These are phyloP conservation scores for Neria commutata DNA, from an alignment of 2,888 invertebrate species.

Conservation along the genomic window DNA sequence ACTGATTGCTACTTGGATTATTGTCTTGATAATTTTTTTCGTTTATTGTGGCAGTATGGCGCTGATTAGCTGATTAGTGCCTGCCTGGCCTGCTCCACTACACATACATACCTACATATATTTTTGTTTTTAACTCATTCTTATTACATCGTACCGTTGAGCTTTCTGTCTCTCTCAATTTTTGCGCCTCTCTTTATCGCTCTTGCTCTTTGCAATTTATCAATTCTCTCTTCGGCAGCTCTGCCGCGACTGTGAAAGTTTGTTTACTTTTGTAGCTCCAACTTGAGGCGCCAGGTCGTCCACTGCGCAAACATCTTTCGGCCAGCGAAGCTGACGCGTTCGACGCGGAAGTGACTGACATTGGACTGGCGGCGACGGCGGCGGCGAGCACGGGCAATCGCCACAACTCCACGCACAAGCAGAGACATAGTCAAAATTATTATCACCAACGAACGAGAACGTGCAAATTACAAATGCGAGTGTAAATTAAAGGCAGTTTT, in stretches of 20 bases:
- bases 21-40: too few species aligned
- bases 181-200: conserved; percentile 13
- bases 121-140: background rate
- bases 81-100: too few species aligned
- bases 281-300: too few species aligned
- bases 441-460: background rate
- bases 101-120: conserved; percentile 29
- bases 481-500: too few species aligned
- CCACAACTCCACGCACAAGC: conserved; percentile 1
- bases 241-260: too few species aligned
- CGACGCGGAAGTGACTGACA: conserved; percentile 50
- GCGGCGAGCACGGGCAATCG: conserved; percentile 19
- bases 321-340: conserved; percentile 50
- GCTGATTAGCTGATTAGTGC: too few species aligned
- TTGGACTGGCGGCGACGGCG: conserved; percentile 46
- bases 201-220: conserved; percentile 8
- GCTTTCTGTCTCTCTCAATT: background rate
- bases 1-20: too few species aligned
- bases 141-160: background rate
- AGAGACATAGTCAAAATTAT: background rate
- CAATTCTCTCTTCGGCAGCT: conserved; percentile 6
- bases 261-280: too few species aligned
- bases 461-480: conserved; percentile 4
- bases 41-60: too few species aligned
- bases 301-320: too few species aligned